These are phyloP conservation scores for Halictus quadricinctus DNA, from an alignment of 2,888 invertebrate species.

Conservation along the genomic window DNA sequence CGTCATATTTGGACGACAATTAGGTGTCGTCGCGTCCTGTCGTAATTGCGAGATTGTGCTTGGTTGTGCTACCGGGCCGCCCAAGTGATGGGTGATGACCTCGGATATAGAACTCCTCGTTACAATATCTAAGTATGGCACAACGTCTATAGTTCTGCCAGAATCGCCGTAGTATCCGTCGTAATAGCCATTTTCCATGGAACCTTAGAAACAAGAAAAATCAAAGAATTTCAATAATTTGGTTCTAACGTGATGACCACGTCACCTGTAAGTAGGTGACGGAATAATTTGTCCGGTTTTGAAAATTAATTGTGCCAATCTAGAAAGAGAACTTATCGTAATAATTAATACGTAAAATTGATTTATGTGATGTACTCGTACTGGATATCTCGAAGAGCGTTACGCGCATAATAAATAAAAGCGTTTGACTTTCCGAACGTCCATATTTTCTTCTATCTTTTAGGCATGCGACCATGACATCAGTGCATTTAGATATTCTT, in stretches of 20 bases:
- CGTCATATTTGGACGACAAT: constrained; percentile 70
- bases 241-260: too few relatives aligned
- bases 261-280: too few relatives aligned
- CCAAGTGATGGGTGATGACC: constrained; percentile 75
- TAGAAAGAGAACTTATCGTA: not conserved
- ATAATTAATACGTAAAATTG: not conserved
- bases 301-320: not conserved
- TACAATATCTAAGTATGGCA: constrained; percentile 73
- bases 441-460: not conserved
- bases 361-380: not conserved
- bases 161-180: constrained; percentile 79
- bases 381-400: not conserved
- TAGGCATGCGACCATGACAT: not conserved
- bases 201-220: constrained; percentile 44
- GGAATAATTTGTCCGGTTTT: not conserved
- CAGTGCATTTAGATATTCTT: not conserved
- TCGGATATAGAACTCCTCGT: constrained; percentile 76
- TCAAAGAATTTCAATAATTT: not conserved
- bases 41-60: constrained; percentile 76
- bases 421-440: not conserved
- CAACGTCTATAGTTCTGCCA: constrained; percentile 63
- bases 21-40: constrained; percentile 75
- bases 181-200: constrained; percentile 73
- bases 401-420: too few relatives aligned
- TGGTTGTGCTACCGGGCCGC: constrained; percentile 78